A percentile compares a stretch with the other conserved stretches of the same genome.
phyloP scores from a whole-genome alignment of 1,140 invertebrate genomes.

The Sminthurinus signatus region DNA sequence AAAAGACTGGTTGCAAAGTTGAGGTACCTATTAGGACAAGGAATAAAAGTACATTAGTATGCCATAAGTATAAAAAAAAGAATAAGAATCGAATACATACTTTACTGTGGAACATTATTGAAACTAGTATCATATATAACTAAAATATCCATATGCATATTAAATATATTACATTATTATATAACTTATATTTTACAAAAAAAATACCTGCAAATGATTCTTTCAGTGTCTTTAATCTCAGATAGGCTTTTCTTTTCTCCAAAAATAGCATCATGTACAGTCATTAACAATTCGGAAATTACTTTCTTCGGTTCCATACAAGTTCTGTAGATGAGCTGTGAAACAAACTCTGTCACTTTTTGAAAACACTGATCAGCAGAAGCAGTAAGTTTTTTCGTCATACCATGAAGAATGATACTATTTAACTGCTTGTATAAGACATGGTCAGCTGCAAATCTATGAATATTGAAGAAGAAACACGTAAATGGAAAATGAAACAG shows the following conservation, averaged over 20 bases:
- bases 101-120: no score
- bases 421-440: slow-evolving; percentile 15
- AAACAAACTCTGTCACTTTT: slow-evolving; percentile 13
- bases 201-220: neutral
- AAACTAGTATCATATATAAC: no score
- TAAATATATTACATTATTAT: no score
- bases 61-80: no score
- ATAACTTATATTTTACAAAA: no score
- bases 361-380: slow-evolving; percentile 8
- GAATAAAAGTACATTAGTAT: no score
- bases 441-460: slow-evolving; percentile 20
- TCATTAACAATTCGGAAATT: slow-evolving; percentile 5
- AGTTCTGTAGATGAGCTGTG: slow-evolving; percentile 25
- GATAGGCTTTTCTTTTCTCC: slow-evolving; percentile 1
- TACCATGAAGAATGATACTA: slow-evolving; percentile 18
- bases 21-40: slow-evolving; percentile 18
- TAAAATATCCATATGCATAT: no score
- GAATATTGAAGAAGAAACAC: neutral
- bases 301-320: slow-evolving; percentile 21
- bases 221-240: slow-evolving; percentile 22
- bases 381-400: slow-evolving; percentile 6
- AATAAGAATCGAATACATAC: neutral
- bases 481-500: neutral
- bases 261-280: slow-evolving; percentile 18
- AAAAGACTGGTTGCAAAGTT: slow-evolving; percentile 19